These are phyloP conservation scores for Microtus ochrogaster DNA, from an alignment of 2,113 vertebrate genomes.

Conservation along the genomic window DNA sequence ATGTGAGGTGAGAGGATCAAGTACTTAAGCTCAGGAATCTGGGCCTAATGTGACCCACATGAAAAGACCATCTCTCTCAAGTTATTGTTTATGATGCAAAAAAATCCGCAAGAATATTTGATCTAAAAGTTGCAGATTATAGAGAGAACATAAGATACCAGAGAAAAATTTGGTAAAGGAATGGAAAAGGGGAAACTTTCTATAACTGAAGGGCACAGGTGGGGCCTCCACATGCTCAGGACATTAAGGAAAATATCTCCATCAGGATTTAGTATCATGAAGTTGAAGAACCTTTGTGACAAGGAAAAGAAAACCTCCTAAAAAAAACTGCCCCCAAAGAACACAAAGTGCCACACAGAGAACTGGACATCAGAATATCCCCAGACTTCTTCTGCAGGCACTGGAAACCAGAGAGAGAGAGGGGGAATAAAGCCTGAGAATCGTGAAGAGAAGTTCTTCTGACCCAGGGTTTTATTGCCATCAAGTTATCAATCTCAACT, in stretches of 20 bases:
- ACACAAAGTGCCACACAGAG: neutral
- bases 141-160: neutral
- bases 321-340: neutral
- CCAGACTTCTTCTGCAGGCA: neutral
- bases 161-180: constrained; percentile 17
- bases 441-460: neutral
- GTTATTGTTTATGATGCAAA: neutral
- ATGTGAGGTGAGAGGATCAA: neutral
- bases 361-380: neutral
- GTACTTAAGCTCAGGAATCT: neutral
- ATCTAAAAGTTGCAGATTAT: neutral
- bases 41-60: too few relatives aligned
- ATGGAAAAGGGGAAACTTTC: neutral
- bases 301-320: neutral
- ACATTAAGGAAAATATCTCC: neutral
- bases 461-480: neutral
- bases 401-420: neutral
- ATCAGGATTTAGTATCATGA: neutral
- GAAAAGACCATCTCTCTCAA: neutral
- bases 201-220: neutral
- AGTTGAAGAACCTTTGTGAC: neutral
- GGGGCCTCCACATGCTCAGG: neutral
- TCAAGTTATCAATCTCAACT: neutral
- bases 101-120: neutral
- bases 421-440: neutral